Conservation (phyloP, 2,113 vertebrate genomes). For the Hippocampus zosterae region DNA sequence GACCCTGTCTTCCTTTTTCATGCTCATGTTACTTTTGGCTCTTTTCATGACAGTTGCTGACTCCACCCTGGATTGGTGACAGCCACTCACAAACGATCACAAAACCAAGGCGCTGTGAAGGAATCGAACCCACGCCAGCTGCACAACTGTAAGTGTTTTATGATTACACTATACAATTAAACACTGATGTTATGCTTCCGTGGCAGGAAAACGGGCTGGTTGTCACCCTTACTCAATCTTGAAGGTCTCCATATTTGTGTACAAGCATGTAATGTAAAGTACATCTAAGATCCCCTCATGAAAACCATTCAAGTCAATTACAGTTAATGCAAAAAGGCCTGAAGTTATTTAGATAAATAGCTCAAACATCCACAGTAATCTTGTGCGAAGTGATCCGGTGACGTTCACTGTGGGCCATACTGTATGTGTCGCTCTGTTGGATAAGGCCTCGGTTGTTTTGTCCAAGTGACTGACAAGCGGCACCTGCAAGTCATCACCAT, state of each 20-base stretch:
- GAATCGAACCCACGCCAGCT: not conserved
- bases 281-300: constrained; percentile 59
- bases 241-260: constrained; percentile 52
- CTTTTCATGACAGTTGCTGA: not conserved
- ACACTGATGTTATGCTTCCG: not conserved
- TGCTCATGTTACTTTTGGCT: not conserved
- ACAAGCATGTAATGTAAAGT: constrained; percentile 48
- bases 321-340: constrained; percentile 63
- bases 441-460: constrained; percentile 75
- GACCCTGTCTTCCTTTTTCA: not conserved
- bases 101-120: not conserved
- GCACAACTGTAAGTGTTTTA: not conserved
- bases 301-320: constrained; percentile 79
- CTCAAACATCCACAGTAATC: constrained; percentile 70
- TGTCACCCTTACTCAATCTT: not conserved
- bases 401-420: constrained; percentile 66
- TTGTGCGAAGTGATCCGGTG: constrained; percentile 73
- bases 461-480: constrained; percentile 68
- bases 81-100: no score
- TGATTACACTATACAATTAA: not conserved
- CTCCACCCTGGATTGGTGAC: not conserved
- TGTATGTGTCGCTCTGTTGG: constrained; percentile 68
- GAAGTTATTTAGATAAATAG: constrained; percentile 74
- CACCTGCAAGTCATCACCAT: constrained; percentile 77
- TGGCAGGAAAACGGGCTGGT: not conserved